phyloP scores from a whole-genome alignment of 2,113 vertebrate genomes.

The Grammomys dolichurus region DNA sequence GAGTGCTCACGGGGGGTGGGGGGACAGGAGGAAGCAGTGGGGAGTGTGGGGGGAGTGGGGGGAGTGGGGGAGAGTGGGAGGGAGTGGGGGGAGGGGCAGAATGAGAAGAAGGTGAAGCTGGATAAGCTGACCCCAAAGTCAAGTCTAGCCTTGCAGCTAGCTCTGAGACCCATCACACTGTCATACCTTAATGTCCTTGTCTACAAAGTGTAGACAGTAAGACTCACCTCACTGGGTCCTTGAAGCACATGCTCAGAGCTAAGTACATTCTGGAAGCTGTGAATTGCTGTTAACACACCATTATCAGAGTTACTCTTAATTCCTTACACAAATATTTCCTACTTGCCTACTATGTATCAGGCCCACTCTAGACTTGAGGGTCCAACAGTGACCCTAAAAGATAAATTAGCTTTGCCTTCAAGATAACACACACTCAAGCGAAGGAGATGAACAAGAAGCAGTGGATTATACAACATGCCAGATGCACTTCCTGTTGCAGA shows the following conservation, averaged over 20 bases:
- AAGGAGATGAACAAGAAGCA: background rate
- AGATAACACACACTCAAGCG: background rate
- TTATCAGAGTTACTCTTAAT: constrained; percentile 30
- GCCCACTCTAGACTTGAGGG: background rate
- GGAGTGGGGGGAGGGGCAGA: background rate
- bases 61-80: background rate
- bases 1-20: background rate
- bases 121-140: background rate
- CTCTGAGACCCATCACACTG: background rate
- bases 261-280: background rate
- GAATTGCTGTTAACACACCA: background rate
- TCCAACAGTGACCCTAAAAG: background rate
- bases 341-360: background rate
- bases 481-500: background rate
- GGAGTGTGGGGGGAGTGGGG: background rate
- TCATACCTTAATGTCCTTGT: background rate
- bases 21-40: background rate
- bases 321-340: constrained; percentile 27
- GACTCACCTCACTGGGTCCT: background rate
- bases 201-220: background rate
- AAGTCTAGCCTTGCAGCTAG: background rate
- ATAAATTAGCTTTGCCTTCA: background rate
- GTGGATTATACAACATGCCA: background rate
- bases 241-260: background rate
- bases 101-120: background rate